A percentile compares a stretch with the other conserved stretches of the same genome.
Conservation (phyloP, 2,888 invertebrate species). For the Dasypolia templi region DNA sequence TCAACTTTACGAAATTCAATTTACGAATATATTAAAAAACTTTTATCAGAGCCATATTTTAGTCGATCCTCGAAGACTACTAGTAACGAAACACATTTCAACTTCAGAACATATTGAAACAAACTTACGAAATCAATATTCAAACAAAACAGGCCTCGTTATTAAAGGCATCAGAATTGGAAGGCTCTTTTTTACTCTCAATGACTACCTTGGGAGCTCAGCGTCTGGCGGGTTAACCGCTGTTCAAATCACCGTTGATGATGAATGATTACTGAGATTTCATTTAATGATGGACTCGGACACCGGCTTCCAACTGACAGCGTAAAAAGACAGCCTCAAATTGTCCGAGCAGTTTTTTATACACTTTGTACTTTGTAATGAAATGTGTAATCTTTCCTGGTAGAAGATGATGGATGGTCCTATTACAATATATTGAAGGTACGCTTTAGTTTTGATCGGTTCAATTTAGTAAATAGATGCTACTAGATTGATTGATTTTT, state of each 20-base stretch:
- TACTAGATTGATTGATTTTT: slow-evolving; percentile 59
- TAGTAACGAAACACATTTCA: slow-evolving; percentile 18
- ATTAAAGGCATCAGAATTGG: slow-evolving; percentile 75
- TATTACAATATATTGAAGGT: slow-evolving; percentile 65
- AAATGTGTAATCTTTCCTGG: slow-evolving; percentile 80
- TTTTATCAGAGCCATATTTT: slow-evolving; percentile 11
- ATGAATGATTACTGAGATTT: slow-evolving; percentile 89
- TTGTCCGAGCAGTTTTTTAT: slow-evolving; percentile 69
- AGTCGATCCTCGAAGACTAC: slow-evolving; percentile 6
- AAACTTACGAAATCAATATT: slow-evolving; percentile 63
- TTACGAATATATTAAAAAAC: slow-evolving; percentile 22
- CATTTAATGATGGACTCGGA: slow-evolving; percentile 84
- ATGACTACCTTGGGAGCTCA: slow-evolving; percentile 82
- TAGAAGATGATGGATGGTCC: slow-evolving; percentile 71
- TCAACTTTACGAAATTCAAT: slow-evolving; percentile 2
- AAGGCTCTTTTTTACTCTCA: slow-evolving; percentile 71
- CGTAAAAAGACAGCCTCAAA: slow-evolving; percentile 77
- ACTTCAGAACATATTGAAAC: slow-evolving; percentile 32
- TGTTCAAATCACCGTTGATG: slow-evolving; percentile 87
- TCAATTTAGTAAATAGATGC: slow-evolving; percentile 60
- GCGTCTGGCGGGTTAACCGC: slow-evolving; percentile 82
- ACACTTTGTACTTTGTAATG: slow-evolving; percentile 73
- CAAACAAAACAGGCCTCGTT: slow-evolving; percentile 66
- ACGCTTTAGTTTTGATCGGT: slow-evolving; percentile 66
- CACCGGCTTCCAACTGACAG: slow-evolving; percentile 83